Evolutionary conservation across 2,888 invertebrate genomes (phyloP).

Genomic region (Lithodes maja): DNA sequence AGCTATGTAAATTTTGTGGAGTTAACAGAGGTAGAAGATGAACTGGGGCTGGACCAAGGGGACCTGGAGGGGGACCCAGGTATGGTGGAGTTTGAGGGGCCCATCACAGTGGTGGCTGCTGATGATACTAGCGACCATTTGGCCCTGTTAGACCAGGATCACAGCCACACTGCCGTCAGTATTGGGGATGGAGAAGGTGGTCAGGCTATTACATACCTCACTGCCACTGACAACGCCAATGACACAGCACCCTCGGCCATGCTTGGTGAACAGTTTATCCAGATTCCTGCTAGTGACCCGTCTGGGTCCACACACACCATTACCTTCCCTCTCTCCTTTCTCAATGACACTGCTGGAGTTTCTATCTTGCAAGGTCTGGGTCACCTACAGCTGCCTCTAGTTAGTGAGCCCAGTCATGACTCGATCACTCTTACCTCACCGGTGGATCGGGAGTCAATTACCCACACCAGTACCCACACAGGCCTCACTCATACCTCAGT

Average conservation of each 20-base stretch:
- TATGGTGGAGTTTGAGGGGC: conserved; percentile 65
- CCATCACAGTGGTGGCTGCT: conserved; percentile 60
- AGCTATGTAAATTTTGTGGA: conserved; percentile 65
- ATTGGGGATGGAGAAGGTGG: conserved; percentile 40
- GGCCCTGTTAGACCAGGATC: conserved; percentile 49
- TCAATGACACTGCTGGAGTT: conserved; percentile 61
- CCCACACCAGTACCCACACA: conserved; percentile 23
- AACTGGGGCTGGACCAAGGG: conserved; percentile 53
- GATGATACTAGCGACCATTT: conserved; percentile 60
- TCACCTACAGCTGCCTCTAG: conserved; percentile 57
- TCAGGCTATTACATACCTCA: conserved; percentile 60
- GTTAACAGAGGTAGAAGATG: conserved; percentile 57
- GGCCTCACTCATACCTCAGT: conserved; percentile 41
- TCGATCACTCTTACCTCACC: conserved; percentile 52
- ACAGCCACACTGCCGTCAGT: conserved; percentile 34
- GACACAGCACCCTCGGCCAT: conserved; percentile 39
- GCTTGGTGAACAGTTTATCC: conserved; percentile 61
- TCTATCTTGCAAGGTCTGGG: conserved; percentile 62
- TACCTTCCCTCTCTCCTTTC: conserved; percentile 62
- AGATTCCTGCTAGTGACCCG: conserved; percentile 66
- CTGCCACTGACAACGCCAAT: conserved; percentile 42
- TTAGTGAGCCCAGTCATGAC: conserved; percentile 49
- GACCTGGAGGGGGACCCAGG: conserved; percentile 42
- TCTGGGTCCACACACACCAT: conserved; percentile 63
- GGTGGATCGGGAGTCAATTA: conserved; percentile 38